Conservation (phyloP, 2,888 invertebrate genomes). For the Tetranychus piercei region DNA sequence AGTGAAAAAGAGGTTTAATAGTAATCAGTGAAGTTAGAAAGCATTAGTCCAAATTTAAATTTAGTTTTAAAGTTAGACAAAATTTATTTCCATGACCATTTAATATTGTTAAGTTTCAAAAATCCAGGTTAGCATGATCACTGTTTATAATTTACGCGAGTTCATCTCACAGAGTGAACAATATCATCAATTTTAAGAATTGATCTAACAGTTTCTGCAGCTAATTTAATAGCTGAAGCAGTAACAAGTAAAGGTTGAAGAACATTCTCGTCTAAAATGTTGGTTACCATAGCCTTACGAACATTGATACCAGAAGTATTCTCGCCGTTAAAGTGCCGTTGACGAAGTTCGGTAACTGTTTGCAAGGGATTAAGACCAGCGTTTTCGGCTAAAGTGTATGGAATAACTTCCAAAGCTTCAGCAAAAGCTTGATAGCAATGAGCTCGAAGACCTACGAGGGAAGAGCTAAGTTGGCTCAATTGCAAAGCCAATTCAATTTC, state of each 20-base stretch:
- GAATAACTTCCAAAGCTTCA: conserved; percentile 82
- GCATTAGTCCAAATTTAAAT: too few relatives aligned
- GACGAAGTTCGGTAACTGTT: conserved; percentile 88
- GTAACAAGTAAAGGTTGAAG: conserved; percentile 92
- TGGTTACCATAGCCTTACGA: conserved; percentile 74
- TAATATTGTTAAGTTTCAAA: too few relatives aligned
- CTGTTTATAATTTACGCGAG: not conserved
- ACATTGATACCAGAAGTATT: conserved; percentile 85
- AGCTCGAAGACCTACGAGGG: conserved; percentile 72
- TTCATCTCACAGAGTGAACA: conserved; percentile 43
- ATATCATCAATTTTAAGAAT: conserved; percentile 99
- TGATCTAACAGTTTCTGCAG: conserved; percentile 88
- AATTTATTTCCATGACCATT: too few relatives aligned
- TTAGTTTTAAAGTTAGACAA: too few relatives aligned
- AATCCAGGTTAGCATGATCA: too few relatives aligned
- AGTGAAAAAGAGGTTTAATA: too few relatives aligned
- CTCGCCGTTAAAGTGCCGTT: conserved; percentile 71
- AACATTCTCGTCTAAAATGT: conserved; percentile 90
- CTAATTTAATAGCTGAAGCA: conserved; percentile 71
- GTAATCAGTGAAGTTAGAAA: too few relatives aligned
- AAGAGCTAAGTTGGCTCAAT: conserved; percentile 58
- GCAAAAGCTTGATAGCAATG: conserved; percentile 86
- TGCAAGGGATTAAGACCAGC: conserved; percentile 78
- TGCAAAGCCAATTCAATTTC: conserved; percentile 82
- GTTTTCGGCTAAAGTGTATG: conserved; percentile 75